Conservation (phyloP, 2,113 vertebrate genomes). For the Cyprinodon variegatus region DNA sequence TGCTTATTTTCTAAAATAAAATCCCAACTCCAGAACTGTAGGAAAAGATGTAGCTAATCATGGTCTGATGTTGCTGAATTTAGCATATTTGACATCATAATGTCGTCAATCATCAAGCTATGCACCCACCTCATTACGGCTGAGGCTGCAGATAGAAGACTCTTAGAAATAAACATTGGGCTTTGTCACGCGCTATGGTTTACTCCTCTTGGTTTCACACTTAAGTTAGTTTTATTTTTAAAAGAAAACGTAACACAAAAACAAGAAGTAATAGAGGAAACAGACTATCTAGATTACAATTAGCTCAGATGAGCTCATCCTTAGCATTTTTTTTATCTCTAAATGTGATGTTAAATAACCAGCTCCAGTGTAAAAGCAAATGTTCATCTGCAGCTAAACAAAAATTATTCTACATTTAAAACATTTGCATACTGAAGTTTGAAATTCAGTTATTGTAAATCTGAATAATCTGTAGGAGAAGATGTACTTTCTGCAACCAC, state of each 20-base stretch:
- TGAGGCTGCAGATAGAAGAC: not conserved
- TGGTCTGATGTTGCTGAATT: slow-evolving; percentile 1
- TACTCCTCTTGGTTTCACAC: not conserved
- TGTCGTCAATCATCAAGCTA: not conserved
- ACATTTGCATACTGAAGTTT: not conserved
- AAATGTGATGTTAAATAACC: too few species aligned
- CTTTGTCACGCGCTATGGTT: not conserved
- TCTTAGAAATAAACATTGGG: not conserved
- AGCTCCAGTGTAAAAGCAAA: not conserved
- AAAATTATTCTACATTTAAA: not conserved
- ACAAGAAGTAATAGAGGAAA: slow-evolving; percentile 3
- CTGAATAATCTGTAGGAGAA: not conserved
- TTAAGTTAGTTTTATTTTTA: not conserved
- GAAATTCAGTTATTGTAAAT: not conserved
- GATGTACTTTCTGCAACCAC: too few species aligned
- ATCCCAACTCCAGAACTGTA: not conserved
- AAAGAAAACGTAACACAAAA: not conserved
- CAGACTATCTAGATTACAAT: fast-evolving
- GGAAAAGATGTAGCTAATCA: not conserved
- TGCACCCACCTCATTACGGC: not conserved
- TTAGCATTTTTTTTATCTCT: not conserved
- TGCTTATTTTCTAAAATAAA: not conserved
- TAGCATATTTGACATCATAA: not conserved
- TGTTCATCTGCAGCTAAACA: not conserved
- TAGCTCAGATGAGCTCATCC: slow-evolving; percentile 6